Evolutionary conservation across 2,113 vertebrate genomes (phyloP).

Genomic region (Leptocoma aspasia): DNA sequence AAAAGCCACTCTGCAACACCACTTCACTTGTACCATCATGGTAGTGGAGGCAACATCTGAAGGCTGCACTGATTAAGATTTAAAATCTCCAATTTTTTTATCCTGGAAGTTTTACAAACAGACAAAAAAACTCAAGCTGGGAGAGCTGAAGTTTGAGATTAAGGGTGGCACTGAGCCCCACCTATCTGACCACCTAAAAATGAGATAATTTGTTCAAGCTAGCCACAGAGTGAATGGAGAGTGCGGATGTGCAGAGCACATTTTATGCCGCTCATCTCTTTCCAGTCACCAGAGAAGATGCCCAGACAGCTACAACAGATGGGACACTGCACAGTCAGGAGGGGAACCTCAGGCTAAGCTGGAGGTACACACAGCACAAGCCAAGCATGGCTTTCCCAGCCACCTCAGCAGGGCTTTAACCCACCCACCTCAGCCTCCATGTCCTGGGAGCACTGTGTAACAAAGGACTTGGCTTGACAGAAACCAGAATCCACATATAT

Average conservation of each 20-base stretch:
- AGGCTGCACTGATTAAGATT: neutral
- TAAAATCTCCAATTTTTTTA: neutral
- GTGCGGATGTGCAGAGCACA: neutral
- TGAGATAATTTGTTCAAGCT: neutral
- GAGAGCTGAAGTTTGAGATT: neutral
- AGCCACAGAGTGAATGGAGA: neutral
- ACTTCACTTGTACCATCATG: neutral
- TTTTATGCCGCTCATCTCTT: neutral
- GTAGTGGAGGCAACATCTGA: neutral
- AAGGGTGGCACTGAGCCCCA: neutral
- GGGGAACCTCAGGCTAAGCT: neutral
- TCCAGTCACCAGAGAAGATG: neutral
- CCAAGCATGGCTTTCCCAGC: neutral
- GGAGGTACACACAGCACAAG: neutral
- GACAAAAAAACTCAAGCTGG: neutral
- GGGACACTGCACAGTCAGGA: neutral
- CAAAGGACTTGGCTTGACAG: neutral
- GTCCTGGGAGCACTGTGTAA: accelerated
- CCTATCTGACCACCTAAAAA: neutral
- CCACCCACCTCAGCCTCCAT: neutral
- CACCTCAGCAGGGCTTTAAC: neutral
- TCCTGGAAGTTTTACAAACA: neutral
- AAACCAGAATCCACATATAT: neutral
- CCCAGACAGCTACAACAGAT: neutral
- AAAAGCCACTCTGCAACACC: neutral